phyloP scores from a whole-genome alignment of 2,797 vertebrate genomes.

The Erpetoichthys calabaricus region DNA sequence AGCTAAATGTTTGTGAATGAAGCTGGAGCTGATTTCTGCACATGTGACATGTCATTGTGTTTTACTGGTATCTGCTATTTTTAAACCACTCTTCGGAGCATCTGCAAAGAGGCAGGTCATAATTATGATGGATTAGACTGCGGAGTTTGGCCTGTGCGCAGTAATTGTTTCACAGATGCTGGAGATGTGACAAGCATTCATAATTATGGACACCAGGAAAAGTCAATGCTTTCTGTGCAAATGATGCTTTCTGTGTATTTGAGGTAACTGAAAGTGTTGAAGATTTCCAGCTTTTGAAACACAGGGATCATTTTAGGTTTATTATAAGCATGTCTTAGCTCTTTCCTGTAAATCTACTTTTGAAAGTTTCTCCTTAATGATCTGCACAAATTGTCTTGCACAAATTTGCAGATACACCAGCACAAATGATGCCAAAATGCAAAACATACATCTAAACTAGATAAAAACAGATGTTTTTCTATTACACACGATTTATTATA shows the following conservation, averaged over 20 bases:
- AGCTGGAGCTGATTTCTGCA: background rate
- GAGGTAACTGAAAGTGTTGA: constrained; percentile 10
- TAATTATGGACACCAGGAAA: constrained; percentile 42
- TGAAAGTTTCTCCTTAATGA: too few relatives aligned
- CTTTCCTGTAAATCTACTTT: too few relatives aligned
- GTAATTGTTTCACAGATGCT: constrained; percentile 76
- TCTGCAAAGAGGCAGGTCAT: constrained; percentile 62
- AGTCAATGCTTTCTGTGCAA: constrained; percentile 31
- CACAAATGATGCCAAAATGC: too few relatives aligned
- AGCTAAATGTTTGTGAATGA: background rate
- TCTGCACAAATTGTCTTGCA: too few relatives aligned
- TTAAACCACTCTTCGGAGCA: constrained; percentile 26
- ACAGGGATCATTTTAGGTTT: constrained; percentile 11
- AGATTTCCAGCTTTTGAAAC: constrained; percentile 4
- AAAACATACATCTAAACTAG: too few relatives aligned
- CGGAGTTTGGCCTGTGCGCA: constrained; percentile 48
- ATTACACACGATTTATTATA: too few relatives aligned
- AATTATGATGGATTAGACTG: constrained; percentile 83
- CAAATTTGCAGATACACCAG: too few relatives aligned
- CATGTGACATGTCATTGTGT: constrained; percentile 4
- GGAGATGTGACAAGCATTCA: constrained; percentile 65
- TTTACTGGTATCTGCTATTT: constrained; percentile 42
- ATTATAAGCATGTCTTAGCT: too few relatives aligned
- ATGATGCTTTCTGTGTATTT: constrained; percentile 21
- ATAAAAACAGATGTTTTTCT: too few relatives aligned